Conservation (phyloP, 2,888 invertebrate genomes). For the Agrotis puta region DNA sequence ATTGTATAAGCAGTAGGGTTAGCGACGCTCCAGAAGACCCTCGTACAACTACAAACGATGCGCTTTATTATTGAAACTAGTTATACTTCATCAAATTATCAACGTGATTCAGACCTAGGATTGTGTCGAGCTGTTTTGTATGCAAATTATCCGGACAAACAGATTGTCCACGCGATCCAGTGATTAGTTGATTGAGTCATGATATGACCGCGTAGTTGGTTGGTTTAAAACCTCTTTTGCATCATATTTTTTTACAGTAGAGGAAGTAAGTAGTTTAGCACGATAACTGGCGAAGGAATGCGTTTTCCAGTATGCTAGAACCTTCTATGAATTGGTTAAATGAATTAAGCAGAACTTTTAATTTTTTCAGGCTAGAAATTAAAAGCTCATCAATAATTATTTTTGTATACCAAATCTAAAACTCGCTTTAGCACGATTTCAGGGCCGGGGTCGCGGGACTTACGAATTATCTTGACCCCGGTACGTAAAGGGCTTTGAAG, state of each 20-base stretch:
- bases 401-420: too few species aligned
- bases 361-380: too few species aligned
- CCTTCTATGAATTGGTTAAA: not conserved
- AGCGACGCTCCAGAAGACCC: too few species aligned
- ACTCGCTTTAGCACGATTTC: too few species aligned
- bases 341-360: too few species aligned
- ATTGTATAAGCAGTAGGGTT: too few species aligned
- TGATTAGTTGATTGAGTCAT: constrained; percentile 49
- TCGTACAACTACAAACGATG: not conserved
- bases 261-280: constrained; percentile 40
- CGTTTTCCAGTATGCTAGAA: constrained; percentile 7
- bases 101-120: constrained; percentile 32
- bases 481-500: too few species aligned
- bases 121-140: constrained; percentile 36
- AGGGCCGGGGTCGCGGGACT: too few species aligned
- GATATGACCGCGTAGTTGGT: constrained; percentile 6
- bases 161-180: constrained; percentile 44
- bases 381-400: too few species aligned
- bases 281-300: constrained; percentile 11
- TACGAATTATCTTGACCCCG: too few species aligned
- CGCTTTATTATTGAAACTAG: not conserved
- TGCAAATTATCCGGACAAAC: constrained; percentile 32
- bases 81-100: not conserved
- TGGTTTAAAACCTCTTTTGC: constrained; percentile 4
- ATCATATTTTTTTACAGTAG: constrained; percentile 8